Evolutionary conservation across 2,888 invertebrate genomes (phyloP), one percentile per base, ranked within the genome.

Genomic region (Eilema griseolum): DNA sequence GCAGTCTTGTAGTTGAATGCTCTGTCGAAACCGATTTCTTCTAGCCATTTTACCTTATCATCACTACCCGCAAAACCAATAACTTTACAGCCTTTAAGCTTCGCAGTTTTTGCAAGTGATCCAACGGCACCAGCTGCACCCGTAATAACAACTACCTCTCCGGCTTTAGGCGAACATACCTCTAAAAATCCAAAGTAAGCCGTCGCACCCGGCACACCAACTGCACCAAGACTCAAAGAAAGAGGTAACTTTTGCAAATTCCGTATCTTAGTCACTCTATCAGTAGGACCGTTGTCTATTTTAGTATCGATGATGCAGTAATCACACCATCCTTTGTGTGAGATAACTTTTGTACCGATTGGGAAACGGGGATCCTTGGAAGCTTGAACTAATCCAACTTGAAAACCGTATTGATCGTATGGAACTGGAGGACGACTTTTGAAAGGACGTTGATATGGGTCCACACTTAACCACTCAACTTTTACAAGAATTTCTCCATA

Each of bases 61-160:
- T 97, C 96, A 0, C 96, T 95, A 8, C 97, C 97, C 20, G 97
- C 96, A 81, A 97, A 96, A 0, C 97, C 98, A 76, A 98, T 96
- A 0, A 97, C 92, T 77, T 69, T 88, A 75, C 90, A 92, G 75
- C 96, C 96, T 90, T 96, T 96, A 31, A 97, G 96, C 88, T 97
- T 97, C 0, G 96, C 97, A 66, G 98, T 97, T 89, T 98, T 97
- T 3, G 97, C 97, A 20, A 96, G 85, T 69, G 96, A 96, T 3
- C 98, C 97, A 0, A 97, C 97, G 5, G 97, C 97, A 3, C 97
- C 97, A 1, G 97, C 97, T 4, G 97, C 98, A 0, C 96, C 96
- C 3, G 96, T 96, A 57, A 52, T n/a, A 0, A 97, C 96, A 0
- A 97, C 96, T 0, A 96, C 96, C 84, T 97, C 97, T 0, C 97